Base-by-base conservation (phyloP, 2,888 invertebrate genomes). In the Baronia brevicornis region DNA sequence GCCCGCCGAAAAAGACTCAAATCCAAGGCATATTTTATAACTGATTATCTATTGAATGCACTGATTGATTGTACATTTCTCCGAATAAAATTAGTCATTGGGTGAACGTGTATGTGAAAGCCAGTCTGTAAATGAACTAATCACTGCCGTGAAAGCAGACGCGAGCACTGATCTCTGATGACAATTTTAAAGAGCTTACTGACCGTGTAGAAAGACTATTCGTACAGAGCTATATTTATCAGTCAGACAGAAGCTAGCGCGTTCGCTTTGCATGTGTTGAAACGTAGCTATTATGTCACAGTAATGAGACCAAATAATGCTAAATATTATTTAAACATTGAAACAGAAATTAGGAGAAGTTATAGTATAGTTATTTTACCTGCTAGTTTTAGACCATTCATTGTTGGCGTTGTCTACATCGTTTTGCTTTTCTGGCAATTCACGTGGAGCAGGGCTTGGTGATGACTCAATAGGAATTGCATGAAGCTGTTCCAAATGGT, bases 181-280 rank as follows among this genome's bases (percentile, higher is more conserved):
- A 82, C 80, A 80, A 77, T 79, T 82, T 74, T 77, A 73, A 77
- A 80, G 73, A 80, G 73, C 73, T 73, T 69, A 71, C 69, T 55
- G 69, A 68, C 70, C 71, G 77, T 75, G 63, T 74, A 80, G 74
- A 72, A 80, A 77, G 71, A 67, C 68, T 60, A 60, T 59, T 65
- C 62, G 64, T 50, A 53, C 62, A 51, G 62, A 52, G 66, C 84
- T 84, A 84, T 77, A 80, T 79, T 79, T 84, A 84, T 58, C 79
- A 61, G 56, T 60, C 65, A 60, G 68, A 61, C 63, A 73, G 69
- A 74, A 73, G 72, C 74, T 66, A 68, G 70, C 75, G 67, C 72
- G 75, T 71, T 77, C 74, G 77, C 78, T 72, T 73, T 75, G 75
- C 72, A 60, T 69, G 65, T 69, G 68, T 73, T 63, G 60, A 61